A percentile compares a stretch with the other conserved stretches of the same genome.
These are phyloP conservation scores for Limnodromus scolopaceus DNA, from an alignment of 2,797 vertebrate species.

Conservation along the genomic window DNA sequence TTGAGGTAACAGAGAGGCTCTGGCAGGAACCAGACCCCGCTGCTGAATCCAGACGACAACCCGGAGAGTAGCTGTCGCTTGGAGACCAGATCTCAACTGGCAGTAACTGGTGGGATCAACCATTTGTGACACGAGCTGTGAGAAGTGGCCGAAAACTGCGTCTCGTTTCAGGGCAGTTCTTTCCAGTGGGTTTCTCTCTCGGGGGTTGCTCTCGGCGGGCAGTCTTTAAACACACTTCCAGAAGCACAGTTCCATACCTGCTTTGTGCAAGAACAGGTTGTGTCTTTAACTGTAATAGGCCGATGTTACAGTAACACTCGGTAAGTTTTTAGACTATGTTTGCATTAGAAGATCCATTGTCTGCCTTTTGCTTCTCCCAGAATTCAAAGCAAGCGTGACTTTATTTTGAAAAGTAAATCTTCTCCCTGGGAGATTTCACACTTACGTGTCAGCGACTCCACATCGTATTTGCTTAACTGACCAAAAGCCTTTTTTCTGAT, in stretches of 20 bases:
- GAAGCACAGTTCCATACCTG: neutral
- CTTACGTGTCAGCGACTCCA: conserved; percentile 17
- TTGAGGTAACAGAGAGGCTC: neutral
- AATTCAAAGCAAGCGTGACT: neutral
- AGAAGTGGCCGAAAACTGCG: neutral
- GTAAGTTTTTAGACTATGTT: neutral
- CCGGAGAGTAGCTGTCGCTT: neutral
- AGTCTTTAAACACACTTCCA: neutral
- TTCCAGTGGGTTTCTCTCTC: neutral
- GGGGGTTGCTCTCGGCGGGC: neutral
- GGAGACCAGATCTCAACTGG: neutral
- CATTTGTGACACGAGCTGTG: neutral
- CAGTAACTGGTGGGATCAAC: neutral
- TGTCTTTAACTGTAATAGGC: neutral
- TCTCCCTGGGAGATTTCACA: neutral
- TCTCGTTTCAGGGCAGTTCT: neutral
- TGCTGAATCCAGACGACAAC: neutral
- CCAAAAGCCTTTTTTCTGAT: conserved; percentile 19
- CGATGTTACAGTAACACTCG: neutral
- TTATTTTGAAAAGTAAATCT: conserved; percentile 1
- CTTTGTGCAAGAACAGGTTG: neutral
- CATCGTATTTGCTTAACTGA: conserved; percentile 23
- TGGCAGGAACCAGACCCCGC: neutral
- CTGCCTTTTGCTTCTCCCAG: neutral
- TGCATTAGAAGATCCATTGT: neutral